Evolutionary conservation across 2,113 vertebrate genomes (phyloP).

Genomic region (Candoia aspera): DNA sequence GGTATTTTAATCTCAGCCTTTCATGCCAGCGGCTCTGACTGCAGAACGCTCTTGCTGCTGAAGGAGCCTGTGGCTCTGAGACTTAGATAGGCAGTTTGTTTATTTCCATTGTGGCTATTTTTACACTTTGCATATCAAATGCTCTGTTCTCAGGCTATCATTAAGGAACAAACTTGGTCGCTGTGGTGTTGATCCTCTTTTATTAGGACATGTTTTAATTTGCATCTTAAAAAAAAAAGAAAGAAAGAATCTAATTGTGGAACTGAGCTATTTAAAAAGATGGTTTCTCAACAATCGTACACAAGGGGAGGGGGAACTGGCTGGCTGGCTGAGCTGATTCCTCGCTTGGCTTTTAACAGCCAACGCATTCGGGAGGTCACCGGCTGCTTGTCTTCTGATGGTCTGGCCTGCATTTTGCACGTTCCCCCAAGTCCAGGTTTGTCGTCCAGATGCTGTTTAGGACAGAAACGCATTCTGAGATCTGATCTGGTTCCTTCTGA

Average conservation of each 20-base stretch:
- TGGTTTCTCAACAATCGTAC: constrained; percentile 3
- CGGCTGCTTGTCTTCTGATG: accelerated
- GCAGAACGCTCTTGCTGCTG: not conserved
- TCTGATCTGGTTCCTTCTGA: not conserved
- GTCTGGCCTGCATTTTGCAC: not conserved
- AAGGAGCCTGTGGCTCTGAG: not conserved
- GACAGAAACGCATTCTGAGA: not conserved
- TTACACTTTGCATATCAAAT: not conserved
- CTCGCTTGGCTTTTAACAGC: not conserved
- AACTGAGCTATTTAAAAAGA: constrained; percentile 44
- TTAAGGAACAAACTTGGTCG: constrained; percentile 28
- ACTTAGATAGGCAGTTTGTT: not conserved
- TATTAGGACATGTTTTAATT: constrained; percentile 34
- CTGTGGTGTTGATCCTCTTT: constrained; percentile 45
- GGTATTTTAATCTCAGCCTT: not conserved
- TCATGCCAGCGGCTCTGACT: not conserved
- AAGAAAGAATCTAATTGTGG: constrained; percentile 20
- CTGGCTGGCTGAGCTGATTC: not conserved
- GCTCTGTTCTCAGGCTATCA: constrained; percentile 23
- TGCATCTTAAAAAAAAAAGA: constrained; percentile 31
- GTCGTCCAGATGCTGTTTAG: not conserved
- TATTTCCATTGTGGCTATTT: constrained; percentile 45
- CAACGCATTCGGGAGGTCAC: constrained; percentile 10
- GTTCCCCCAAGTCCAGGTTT: not conserved
- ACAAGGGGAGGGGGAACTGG: not conserved